Evolutionary conservation across 2,113 vertebrate species (phyloP), one percentile per base, ranked within the genome.

Genomic region (Datnioides undecimradiatus): DNA sequence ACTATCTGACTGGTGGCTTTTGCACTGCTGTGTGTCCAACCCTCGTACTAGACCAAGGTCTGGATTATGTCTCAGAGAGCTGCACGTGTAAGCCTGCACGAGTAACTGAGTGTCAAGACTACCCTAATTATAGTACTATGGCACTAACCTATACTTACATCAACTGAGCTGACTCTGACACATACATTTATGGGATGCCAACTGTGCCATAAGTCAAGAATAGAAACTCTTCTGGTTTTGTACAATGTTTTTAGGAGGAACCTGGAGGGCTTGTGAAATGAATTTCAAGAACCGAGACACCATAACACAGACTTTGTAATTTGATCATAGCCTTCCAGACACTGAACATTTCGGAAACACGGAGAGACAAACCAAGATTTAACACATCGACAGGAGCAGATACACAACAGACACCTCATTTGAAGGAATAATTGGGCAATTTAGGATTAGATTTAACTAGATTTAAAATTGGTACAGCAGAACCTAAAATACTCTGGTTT

Each of bases 91-190:
- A 36, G 85, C 79, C 91, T 82, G 85, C 88, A 81, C 58, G 62
- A 83, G 84, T 81, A 82, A 62, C 78, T 72, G 66, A 89, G 86
- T 73, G 84, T 89, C 77, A 79, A 80, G 78, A 85, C 82, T 27
- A 54, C 34, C 76, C 72, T 84, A 92, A 92, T 94, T 92, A 90
- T 76, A 92, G 87, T 31, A 63, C 17, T 11, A 64, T 16, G 66
- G 34, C 64, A 54, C 80, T 34, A 83, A 72, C 78, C 89, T 92
- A 79, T 92, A 91, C 82, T 92, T 92, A 89, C 69, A 82, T 54
- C 81, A 73, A 83, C 79, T 58, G 34, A 68, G 80, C 77, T 55
- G 71, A 70, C 72, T 79, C 75, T 66, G 29, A 66, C 82, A 81
- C 52, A 75, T 76, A 60, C 57, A 74, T 51, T 79, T 79, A 82